Evolutionary conservation across 2,113 vertebrate genomes (phyloP).

Genomic region (Uropsilus gracilis): DNA sequence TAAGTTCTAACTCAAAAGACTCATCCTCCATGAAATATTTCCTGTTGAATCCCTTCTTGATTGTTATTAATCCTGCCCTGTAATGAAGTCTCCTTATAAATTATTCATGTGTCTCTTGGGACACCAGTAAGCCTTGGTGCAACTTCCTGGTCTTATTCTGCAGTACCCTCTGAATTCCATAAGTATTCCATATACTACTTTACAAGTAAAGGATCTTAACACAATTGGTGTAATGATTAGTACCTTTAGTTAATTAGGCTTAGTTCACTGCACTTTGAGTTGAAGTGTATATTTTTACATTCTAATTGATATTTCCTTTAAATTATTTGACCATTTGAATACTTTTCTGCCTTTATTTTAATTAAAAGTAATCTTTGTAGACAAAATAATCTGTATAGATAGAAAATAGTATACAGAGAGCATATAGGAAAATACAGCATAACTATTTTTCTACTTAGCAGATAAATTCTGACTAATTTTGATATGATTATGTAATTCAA

Average conservation of each 20-base stretch:
- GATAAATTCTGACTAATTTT: constrained; percentile 27
- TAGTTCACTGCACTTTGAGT: background rate
- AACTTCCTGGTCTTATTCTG: background rate
- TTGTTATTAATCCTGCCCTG: background rate
- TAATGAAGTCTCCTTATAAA: background rate
- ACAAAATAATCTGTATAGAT: too few species aligned
- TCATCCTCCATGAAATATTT: background rate
- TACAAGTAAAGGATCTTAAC: background rate
- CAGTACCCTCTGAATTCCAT: background rate
- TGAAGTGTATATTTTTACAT: background rate
- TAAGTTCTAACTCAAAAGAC: background rate
- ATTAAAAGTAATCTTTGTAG: background rate
- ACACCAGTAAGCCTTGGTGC: background rate
- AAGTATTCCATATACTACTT: background rate
- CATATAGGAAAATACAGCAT: background rate
- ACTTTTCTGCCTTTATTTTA: background rate
- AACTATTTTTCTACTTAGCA: background rate
- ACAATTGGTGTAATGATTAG: background rate
- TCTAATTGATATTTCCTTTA: background rate
- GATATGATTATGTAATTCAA: background rate
- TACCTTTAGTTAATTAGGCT: background rate
- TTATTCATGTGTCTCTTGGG: background rate
- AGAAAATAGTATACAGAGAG: too few species aligned
- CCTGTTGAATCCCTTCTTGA: background rate
- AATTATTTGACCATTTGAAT: background rate